Evolutionary conservation across 1,140 invertebrate genomes (phyloP), one percentile per base, ranked within the genome.

Genomic region (Aphelenchoides besseyi): DNA sequence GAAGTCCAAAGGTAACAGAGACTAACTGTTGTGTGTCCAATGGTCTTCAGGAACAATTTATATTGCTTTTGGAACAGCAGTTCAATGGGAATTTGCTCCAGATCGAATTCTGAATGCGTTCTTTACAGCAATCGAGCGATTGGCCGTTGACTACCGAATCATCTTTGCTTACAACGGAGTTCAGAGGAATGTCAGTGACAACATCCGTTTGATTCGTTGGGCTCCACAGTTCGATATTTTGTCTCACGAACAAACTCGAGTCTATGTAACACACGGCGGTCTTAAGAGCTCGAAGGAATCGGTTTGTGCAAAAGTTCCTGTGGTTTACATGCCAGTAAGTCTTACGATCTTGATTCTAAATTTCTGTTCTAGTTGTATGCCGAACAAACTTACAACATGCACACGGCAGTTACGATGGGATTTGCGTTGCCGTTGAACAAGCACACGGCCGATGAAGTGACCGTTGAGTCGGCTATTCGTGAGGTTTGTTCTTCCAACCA

Each of bases 281-380:
- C 33, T 70, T 8, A 70, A 57, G 63, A 61, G 35, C n/a, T 71
- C 35, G 0, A 66, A 66, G 28, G 62, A 66, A 66, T 33, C 62
- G 1, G 18, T 41, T 9, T 66, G 62, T 37, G 18, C 62, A 29
- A 30, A 41, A 41, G 48, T 33, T 26, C 62, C 62, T 9, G 32
- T 66, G 5, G 23, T 66, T 18, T 36, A 33, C 32, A 66, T 66
- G 62, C 62, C 62, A 41, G n/a, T n/a, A n/a, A n/a, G n/a, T n/a
- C n/a, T n/a, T n/a, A n/a, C n/a, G n/a, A n/a, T n/a, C n/a, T n/a
- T n/a, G n/a, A n/a, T n/a, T n/a, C n/a, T n/a, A n/a, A n/a, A n/a
- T n/a, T n/a, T n/a, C n/a, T n/a, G n/a, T n/a, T n/a, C n/a, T n/a
- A n/a, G n/a, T 26, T 66, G 16, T 66, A 33, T 5, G 62, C 62